phyloP scores from a whole-genome alignment of 2,797 vertebrate species.

The Microhierax caerulescens region DNA sequence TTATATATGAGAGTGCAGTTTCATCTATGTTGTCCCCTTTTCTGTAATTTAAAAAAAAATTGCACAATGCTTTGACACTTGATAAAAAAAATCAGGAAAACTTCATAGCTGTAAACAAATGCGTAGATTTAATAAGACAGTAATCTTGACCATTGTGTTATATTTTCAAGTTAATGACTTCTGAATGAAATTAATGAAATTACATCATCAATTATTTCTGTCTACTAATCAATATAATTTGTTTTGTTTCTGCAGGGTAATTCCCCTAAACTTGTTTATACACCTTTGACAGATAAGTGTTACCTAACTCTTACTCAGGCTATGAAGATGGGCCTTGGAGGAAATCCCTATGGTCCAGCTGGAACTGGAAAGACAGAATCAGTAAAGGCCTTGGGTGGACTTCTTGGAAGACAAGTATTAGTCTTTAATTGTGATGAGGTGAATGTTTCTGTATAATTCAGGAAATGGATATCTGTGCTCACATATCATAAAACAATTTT shows the following conservation, averaged over 20 bases:
- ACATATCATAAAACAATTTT: neutral
- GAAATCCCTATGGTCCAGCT: conserved; percentile 96
- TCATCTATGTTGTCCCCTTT: neutral
- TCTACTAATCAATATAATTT: neutral
- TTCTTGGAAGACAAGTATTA: conserved; percentile 95
- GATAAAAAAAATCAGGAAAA: neutral
- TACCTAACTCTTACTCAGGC: conserved; percentile 97
- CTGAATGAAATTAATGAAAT: neutral
- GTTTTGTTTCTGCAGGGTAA: conserved; percentile 83
- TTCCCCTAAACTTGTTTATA: conserved; percentile 93
- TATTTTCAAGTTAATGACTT: neutral
- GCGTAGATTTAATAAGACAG: neutral
- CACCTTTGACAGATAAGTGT: conserved; percentile 96
- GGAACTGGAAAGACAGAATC: conserved; percentile 98
- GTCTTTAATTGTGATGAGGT: conserved; percentile 99
- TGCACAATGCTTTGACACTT: neutral
- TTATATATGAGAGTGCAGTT: neutral
- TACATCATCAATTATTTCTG: neutral
- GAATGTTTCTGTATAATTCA: conserved; percentile 25
- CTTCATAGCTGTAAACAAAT: neutral
- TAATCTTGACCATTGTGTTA: neutral
- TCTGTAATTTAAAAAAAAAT: neutral
- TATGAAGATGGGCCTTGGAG: conserved; percentile 96
- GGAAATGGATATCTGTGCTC: neutral
- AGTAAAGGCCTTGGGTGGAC: conserved; percentile 92